A percentile compares a stretch with the other conserved stretches of the same genome.
phyloP scores from a whole-genome alignment of 1,140 invertebrate genomes.

The Teleogryllus occipitalis region DNA sequence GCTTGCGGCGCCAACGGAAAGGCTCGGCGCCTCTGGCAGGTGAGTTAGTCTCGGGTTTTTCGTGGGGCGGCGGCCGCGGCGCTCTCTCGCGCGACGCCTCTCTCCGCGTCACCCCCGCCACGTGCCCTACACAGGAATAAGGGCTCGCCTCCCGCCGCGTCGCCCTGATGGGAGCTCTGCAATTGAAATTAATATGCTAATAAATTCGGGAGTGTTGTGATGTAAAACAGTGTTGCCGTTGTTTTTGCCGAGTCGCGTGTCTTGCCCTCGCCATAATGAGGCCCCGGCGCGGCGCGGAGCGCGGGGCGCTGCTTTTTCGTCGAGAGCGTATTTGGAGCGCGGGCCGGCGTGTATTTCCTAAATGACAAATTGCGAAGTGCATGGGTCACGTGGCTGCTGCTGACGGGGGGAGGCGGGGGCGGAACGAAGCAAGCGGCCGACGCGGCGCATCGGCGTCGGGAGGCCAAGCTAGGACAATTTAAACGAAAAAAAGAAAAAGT shows the following conservation, averaged over 20 bases:
- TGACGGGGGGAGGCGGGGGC: background rate
- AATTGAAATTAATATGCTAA: conserved; percentile 6
- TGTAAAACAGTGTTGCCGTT: background rate
- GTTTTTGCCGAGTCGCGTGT: background rate
- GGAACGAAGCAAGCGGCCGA: too few species aligned
- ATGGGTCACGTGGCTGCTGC: background rate
- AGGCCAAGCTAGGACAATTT: too few species aligned
- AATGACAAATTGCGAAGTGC: background rate
- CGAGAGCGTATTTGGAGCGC: background rate
- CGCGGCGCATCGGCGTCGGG: too few species aligned
- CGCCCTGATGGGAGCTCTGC: background rate
- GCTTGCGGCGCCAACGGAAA: background rate
- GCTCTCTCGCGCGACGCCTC: too few species aligned
- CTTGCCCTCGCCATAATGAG: background rate
- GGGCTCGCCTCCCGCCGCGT: background rate
- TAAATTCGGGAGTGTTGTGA: background rate
- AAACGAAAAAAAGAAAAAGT: too few species aligned
- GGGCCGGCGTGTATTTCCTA: background rate
- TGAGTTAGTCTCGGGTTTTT: background rate
- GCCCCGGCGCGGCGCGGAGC: too few species aligned
- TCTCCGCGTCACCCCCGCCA: background rate
- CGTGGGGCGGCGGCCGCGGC: too few species aligned
- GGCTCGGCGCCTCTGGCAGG: background rate
- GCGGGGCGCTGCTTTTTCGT: background rate
- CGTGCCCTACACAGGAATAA: background rate